Evolutionary conservation across 2,113 vertebrate genomes (phyloP).

Genomic region (Petaurus breviceps): DNA sequence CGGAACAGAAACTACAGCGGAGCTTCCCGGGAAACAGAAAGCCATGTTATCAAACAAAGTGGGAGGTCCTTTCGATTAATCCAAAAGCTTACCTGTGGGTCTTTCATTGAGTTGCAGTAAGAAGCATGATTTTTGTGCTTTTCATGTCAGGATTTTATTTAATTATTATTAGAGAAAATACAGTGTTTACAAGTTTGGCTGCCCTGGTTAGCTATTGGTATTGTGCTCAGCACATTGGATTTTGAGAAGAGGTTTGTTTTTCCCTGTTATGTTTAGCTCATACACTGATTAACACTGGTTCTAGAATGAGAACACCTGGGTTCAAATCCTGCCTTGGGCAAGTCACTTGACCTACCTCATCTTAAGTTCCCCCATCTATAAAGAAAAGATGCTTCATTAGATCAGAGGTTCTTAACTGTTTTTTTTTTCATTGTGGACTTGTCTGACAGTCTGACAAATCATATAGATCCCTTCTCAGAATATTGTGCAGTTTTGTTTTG

Average conservation of each 20-base stretch:
- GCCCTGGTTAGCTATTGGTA: constrained; percentile 3
- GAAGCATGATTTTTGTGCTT: neutral
- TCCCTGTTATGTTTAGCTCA: constrained; percentile 6
- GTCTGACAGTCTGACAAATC: neutral
- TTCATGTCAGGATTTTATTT: constrained; percentile 40
- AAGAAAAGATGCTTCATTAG: neutral
- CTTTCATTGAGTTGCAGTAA: constrained; percentile 24
- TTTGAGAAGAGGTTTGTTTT: constrained; percentile 16
- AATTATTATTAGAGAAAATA: constrained; percentile 33
- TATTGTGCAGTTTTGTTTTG: neutral
- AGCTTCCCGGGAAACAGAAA: constrained; percentile 42
- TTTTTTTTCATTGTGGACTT: neutral
- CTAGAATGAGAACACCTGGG: neutral
- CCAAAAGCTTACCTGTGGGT: constrained; percentile 49
- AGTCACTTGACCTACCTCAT: neutral
- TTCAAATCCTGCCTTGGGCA: neutral
- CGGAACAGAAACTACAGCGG: constrained; percentile 4
- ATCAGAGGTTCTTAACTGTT: neutral
- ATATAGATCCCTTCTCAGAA: neutral
- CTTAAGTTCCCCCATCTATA: neutral
- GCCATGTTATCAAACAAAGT: constrained; percentile 26
- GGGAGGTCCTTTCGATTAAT: constrained; percentile 22
- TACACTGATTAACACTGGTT: neutral
- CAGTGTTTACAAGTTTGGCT: neutral
- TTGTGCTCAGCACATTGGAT: neutral